Percentiles rank a stretch among this genome's conserved stretches.
These are phyloP conservation scores for Sciaenops ocellatus DNA, from an alignment of 2,797 vertebrate genomes.

Conservation along the genomic window DNA sequence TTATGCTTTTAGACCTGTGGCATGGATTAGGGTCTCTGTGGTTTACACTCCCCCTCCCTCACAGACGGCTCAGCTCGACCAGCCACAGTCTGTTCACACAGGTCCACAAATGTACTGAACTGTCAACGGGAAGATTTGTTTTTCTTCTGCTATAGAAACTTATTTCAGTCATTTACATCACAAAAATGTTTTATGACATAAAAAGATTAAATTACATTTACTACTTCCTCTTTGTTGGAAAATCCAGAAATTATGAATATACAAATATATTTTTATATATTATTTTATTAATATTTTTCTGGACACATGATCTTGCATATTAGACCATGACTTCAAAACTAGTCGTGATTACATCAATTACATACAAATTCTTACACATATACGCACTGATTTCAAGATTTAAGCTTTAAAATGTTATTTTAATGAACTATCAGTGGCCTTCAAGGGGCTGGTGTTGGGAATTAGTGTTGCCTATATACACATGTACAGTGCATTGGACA, in stretches of 20 bases:
- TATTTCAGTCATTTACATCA: not conserved
- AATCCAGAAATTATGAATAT: not conserved
- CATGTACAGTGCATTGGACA: no score
- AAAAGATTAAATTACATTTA: not conserved
- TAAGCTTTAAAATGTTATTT: no score
- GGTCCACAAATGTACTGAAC: conserved; percentile 20
- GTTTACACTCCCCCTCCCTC: conserved; percentile 25
- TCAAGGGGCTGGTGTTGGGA: no score
- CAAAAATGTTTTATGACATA: not conserved
- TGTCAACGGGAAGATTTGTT: conserved; percentile 5
- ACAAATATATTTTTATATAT: not conserved
- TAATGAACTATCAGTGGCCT: no score
- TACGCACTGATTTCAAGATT: no score
- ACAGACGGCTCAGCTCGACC: conserved; percentile 3
- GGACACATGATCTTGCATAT: no score
- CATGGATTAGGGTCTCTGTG: conserved; percentile 62
- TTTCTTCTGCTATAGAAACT: not conserved
- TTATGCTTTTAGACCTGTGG: conserved; percentile 57
- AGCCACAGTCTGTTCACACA: conserved; percentile 22
- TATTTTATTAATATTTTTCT: no score
- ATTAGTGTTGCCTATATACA: no score
- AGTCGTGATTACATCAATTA: no score
- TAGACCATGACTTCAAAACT: no score
- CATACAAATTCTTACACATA: no score
- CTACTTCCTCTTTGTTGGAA: not conserved